Evolutionary conservation across 2,888 invertebrate species (phyloP).

Genomic region (Melanostoma mellinum): DNA sequence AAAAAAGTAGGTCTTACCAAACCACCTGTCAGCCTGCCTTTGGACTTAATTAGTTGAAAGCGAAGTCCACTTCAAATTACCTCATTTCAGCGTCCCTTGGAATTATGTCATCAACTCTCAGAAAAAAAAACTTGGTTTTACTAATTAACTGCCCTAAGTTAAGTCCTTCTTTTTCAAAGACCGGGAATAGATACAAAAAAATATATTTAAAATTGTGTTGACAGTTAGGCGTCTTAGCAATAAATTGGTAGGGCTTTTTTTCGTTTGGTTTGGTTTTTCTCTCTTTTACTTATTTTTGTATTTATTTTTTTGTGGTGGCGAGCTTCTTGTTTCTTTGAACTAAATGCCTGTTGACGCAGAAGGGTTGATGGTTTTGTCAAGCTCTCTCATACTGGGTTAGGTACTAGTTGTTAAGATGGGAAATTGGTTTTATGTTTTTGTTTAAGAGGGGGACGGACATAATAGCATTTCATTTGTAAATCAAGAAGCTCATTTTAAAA

Average conservation of each 20-base stretch:
- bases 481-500: no score
- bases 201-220: constrained; percentile 19
- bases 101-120: constrained; percentile 59
- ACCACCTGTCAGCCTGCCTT: constrained; percentile 34
- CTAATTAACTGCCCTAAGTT: constrained; percentile 61
- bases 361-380: constrained; percentile 4
- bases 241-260: constrained; percentile 22
- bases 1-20: background rate
- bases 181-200: background rate
- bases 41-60: constrained; percentile 61
- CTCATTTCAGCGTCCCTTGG: constrained; percentile 43
- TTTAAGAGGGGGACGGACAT: no score
- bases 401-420: no score
- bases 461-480: no score
- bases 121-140: constrained; percentile 33
- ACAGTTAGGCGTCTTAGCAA: constrained; percentile 28
- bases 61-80: constrained; percentile 53
- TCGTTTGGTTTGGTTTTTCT: background rate
- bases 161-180: constrained; percentile 35
- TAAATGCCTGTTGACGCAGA: constrained; percentile 21
- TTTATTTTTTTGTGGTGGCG: background rate
- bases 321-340: constrained; percentile 3
- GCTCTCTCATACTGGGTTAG: no score
- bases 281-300: background rate
- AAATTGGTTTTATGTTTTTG: no score